These are phyloP conservation scores for Papilio machaon DNA, from an alignment of 1,140 invertebrate genomes.

Conservation along the genomic window DNA sequence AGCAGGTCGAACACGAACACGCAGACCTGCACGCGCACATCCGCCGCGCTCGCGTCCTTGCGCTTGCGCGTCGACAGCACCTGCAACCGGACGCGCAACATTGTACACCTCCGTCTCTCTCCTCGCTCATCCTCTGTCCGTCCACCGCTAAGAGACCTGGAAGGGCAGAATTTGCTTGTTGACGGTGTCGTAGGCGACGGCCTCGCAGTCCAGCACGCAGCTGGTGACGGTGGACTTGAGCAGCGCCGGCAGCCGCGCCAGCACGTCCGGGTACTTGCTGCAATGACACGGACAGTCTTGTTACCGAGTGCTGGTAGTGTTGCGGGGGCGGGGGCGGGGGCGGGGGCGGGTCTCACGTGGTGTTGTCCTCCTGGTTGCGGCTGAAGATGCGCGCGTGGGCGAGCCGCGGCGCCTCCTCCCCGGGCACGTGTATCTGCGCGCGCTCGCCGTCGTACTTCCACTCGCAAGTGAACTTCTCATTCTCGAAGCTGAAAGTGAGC, in stretches of 20 bases:
- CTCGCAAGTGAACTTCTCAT: constrained; percentile 97
- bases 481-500: constrained; percentile 87
- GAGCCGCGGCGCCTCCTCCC: constrained; percentile 50
- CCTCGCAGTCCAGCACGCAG: constrained; percentile 98
- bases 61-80: constrained; percentile 97
- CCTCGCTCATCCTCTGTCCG: background rate
- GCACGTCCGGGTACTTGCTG: constrained; percentile 98
- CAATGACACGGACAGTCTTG: background rate
- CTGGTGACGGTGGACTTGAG: constrained; percentile 86
- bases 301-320: no score
- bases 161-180: constrained; percentile 97
- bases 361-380: constrained; percentile 99
- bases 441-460: constrained; percentile 99
- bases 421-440: constrained; percentile 90
- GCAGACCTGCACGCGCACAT: constrained; percentile 99
- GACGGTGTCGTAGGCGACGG: constrained; percentile 97
- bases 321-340: no score
- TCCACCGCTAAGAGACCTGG: constrained; percentile 83
- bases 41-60: constrained; percentile 94
- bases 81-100: constrained; percentile 45
- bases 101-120: background rate
- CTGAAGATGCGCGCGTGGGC: constrained; percentile 89
- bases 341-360: constrained; percentile 72
- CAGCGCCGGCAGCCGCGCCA: constrained; percentile 87
- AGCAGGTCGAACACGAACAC: constrained; percentile 99